Evolutionary conservation across 2,797 vertebrate species (phyloP), one percentile per base, ranked within the genome.

Genomic region (Bradypus variegatus): DNA sequence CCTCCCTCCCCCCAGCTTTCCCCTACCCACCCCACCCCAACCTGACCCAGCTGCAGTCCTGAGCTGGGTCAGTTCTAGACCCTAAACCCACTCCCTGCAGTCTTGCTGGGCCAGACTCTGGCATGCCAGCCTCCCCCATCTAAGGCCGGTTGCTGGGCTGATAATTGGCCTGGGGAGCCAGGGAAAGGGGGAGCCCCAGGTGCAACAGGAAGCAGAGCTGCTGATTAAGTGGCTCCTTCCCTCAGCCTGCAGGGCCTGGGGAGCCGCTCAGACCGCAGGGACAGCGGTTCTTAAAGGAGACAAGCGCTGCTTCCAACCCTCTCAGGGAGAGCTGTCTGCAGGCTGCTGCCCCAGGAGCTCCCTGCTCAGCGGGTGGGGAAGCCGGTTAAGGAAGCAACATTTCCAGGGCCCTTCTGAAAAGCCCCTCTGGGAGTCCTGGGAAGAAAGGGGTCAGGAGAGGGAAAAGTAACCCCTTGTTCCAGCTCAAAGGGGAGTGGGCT

Each of bases 251-350:
- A 33, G 88, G 58, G 77, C 80, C 25, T 8, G 12, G 2, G 7
- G 31, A 72, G 58, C 69, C 14, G 36, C 27, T 27, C 14, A 65
- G 50, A 33, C 33, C 29, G 38, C 4, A 62, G 45, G 33, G 73
- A 41, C 76, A 69, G 92, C 3, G 1, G 31, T 41, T 93, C 82
- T 94, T 92, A 90, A 94, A 95, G 93, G 65, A 89, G 81, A 85
- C 76, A 45, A 80, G 89, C 79, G 3, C 72, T 50, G 5, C 3
- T 89, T 80, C 64, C 69, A 81, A 67, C 8, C 55, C 14, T 69
- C 45, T n/a, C 0, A 1, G 41, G 53, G 58, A 86, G 18, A 33
- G 18, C 33, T n/a, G 77, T 86, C 64, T 41, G 29, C 11, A 2
- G 55, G 23, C 5, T 29, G 29, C 23, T 64, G 65, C 48, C 27